phyloP scores from a whole-genome alignment of 1,140 invertebrate genomes.

The Cotesia vestalis region DNA sequence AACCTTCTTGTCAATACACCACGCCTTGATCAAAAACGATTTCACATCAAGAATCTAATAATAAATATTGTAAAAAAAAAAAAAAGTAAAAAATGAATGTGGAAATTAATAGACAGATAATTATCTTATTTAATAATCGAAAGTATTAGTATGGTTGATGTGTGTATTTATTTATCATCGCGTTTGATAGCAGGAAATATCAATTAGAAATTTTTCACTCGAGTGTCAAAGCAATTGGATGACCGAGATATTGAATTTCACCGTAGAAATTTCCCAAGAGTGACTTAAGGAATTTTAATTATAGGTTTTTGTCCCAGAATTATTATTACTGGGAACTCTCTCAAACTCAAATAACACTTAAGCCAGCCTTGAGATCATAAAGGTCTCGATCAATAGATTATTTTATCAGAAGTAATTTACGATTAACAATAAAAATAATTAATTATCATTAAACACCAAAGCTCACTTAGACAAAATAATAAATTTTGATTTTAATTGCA shows the following conservation, averaged over 20 bases:
- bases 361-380: too few relatives aligned
- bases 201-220: neutral
- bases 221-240: constrained; percentile 10
- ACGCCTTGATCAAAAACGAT: constrained; percentile 12
- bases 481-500: too few relatives aligned
- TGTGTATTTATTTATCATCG: neutral
- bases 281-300: constrained; percentile 16
- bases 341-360: too few relatives aligned
- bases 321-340: too few relatives aligned
- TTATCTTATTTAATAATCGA: too few relatives aligned
- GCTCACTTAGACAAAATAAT: too few relatives aligned
- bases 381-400: too few relatives aligned
- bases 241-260: constrained; percentile 11
- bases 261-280: constrained; percentile 12
- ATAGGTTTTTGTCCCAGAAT: neutral
- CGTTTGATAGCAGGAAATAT: neutral
- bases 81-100: neutral
- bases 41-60: constrained; percentile 11
- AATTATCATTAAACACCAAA: too few relatives aligned
- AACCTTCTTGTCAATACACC: constrained; percentile 4
- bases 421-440: too few relatives aligned
- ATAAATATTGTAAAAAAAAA: constrained; percentile 2
- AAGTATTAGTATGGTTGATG: neutral
- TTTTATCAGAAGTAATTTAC: too few relatives aligned
- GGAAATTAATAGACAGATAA: neutral